A percentile compares a stretch with the other conserved stretches of the same genome.
Evolutionary conservation across 2,797 vertebrate genomes (phyloP).

Genomic region (Acipenser transmontanus): DNA sequence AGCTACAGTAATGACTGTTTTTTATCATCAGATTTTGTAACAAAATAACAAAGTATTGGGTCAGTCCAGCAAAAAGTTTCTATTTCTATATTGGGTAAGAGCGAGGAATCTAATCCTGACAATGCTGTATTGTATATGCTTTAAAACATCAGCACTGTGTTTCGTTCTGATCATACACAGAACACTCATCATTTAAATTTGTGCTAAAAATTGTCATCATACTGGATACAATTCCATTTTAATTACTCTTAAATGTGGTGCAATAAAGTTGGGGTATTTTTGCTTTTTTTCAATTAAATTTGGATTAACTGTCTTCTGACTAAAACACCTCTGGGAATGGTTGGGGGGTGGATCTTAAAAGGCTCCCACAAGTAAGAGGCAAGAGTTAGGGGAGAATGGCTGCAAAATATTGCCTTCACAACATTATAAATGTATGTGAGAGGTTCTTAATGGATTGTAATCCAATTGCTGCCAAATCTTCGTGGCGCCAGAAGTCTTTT

Average conservation of each 20-base stretch:
- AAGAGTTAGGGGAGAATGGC: slow-evolving; percentile 32
- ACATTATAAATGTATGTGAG: slow-evolving; percentile 71
- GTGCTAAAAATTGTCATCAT: slow-evolving; percentile 48
- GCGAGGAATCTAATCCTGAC: slow-evolving; percentile 50
- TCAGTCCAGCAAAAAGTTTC: no score
- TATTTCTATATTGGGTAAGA: no score
- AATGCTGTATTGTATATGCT: slow-evolving; percentile 63
- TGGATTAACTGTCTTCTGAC: not conserved
- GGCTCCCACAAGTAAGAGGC: slow-evolving; percentile 8
- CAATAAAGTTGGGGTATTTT: no score
- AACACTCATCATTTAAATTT: slow-evolving; percentile 33
- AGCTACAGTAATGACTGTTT: no score
- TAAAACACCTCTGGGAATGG: no score
- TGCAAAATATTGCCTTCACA: slow-evolving; percentile 52
- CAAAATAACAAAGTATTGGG: no score
- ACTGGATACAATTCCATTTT: slow-evolving; percentile 39
- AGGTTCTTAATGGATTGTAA: slow-evolving; percentile 74
- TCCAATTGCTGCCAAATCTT: slow-evolving; percentile 73
- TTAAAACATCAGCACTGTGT: slow-evolving; percentile 56
- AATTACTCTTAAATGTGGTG: not conserved
- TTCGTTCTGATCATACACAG: slow-evolving; percentile 58
- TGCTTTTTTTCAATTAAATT: slow-evolving; percentile 2
- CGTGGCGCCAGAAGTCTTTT: slow-evolving; percentile 61
- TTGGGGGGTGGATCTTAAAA: slow-evolving; percentile 7
- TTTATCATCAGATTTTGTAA: no score